These are phyloP conservation scores for Mixornis gularis DNA, from an alignment of 2,113 vertebrate species.

Conservation along the genomic window DNA sequence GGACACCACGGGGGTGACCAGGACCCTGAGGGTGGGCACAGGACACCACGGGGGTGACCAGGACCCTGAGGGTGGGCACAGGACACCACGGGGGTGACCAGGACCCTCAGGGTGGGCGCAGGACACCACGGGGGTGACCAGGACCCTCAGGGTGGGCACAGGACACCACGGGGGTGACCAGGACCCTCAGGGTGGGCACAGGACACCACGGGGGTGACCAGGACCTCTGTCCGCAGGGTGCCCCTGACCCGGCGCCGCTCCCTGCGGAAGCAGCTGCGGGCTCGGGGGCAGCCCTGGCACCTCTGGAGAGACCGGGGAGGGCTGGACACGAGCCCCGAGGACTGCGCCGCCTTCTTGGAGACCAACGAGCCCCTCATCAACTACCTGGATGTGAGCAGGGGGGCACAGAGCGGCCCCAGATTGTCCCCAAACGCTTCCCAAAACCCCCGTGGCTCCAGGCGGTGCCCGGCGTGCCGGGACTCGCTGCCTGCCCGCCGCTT, in stretches of 20 bases:
- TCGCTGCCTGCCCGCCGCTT: background rate
- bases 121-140: too few relatives aligned
- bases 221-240: constrained; percentile 52
- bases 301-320: constrained; percentile 64
- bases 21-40: too few relatives aligned
- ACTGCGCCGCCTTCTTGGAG: constrained; percentile 16
- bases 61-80: background rate
- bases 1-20: too few relatives aligned
- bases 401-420: rapidly evolving
- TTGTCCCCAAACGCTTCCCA: background rate
- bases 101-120: constrained; percentile 34
- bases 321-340: constrained; percentile 35
- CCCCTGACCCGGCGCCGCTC: constrained; percentile 61
- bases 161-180: too few relatives aligned
- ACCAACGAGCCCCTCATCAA: constrained; percentile 72
- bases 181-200: too few relatives aligned
- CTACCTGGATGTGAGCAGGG: constrained; percentile 73
- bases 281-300: constrained; percentile 53
- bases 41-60: too few relatives aligned
- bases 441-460: rapidly evolving
- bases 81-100: rapidly evolving
- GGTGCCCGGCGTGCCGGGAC: background rate
- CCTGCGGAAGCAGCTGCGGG: constrained; percentile 62
- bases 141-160: too few relatives aligned
- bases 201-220: background rate